Evolutionary conservation across 2,888 invertebrate species (phyloP).

Genomic region (Drosophila yooni): DNA sequence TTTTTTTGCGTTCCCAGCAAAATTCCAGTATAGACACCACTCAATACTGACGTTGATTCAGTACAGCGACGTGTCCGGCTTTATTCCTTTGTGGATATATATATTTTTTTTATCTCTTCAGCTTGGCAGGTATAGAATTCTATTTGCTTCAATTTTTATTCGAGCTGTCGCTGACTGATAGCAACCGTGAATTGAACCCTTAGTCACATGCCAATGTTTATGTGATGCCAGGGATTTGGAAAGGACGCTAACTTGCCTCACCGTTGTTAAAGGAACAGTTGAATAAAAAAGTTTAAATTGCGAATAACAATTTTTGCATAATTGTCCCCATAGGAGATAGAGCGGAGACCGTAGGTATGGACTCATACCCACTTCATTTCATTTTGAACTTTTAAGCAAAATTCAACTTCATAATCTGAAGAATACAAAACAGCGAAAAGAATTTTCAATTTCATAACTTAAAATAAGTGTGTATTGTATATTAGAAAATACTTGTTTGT

Average conservation of each 20-base stretch:
- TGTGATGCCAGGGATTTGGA: not conserved
- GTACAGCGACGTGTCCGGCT: slow-evolving; percentile 8
- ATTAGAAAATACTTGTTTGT: not conserved
- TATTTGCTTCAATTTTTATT: not conserved
- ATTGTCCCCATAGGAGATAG: not conserved
- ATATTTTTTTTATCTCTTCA: not conserved
- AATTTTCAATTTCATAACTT: not conserved
- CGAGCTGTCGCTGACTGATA: not conserved
- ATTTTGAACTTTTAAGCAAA: not conserved
- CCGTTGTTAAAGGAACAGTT: not conserved
- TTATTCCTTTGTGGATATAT: slow-evolving; percentile 3
- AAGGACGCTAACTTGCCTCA: not conserved
- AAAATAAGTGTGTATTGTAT: not conserved
- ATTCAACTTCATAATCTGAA: not conserved
- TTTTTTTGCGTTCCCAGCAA: slow-evolving; percentile 39
- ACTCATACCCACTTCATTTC: not conserved
- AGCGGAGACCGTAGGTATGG: not conserved
- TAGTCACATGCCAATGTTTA: not conserved
- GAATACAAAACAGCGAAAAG: not conserved
- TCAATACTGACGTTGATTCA: slow-evolving; percentile 18
- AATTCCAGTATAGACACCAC: slow-evolving; percentile 38
- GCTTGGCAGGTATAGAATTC: not conserved
- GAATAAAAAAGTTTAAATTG: not conserved
- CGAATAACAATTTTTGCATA: slow-evolving; percentile 3
- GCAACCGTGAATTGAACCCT: not conserved